A percentile compares a stretch with the other conserved stretches of the same genome.
These are phyloP conservation scores for Cosmia pyralina DNA, from an alignment of 2,888 invertebrate genomes.

Conservation along the genomic window DNA sequence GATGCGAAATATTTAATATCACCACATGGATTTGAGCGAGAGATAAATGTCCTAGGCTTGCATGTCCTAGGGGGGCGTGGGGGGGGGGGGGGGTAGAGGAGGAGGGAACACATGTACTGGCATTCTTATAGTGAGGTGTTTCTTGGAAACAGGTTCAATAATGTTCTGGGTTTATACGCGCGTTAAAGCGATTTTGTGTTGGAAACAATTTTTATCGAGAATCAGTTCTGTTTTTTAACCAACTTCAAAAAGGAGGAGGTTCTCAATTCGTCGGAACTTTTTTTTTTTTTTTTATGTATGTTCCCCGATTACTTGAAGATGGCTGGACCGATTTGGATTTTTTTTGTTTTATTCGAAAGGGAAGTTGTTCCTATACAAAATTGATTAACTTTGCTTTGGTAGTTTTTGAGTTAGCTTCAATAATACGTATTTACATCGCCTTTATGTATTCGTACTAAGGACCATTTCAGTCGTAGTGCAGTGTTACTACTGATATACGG, in stretches of 20 bases:
- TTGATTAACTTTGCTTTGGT: too few species aligned
- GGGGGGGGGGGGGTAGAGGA: too few species aligned
- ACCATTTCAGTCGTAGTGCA: neutral
- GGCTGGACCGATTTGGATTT: too few species aligned
- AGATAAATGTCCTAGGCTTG: constrained; percentile 51
- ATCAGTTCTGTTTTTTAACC: neutral
- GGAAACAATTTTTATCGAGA: neutral
- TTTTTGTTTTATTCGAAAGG: too few species aligned
- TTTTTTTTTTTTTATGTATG: too few species aligned
- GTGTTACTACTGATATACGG: neutral
- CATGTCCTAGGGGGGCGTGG: constrained; percentile 17
- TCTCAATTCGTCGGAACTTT: too few species aligned
- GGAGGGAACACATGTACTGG: constrained; percentile 29
- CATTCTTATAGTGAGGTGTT: constrained; percentile 41
- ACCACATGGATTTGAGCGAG: constrained; percentile 62
- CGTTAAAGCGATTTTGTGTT: constrained; percentile 12
- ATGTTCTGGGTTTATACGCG: constrained; percentile 24
- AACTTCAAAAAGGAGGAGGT: too few species aligned
- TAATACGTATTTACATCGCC: too few species aligned
- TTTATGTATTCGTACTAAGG: neutral
- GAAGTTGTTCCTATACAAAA: too few species aligned
- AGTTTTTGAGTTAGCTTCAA: too few species aligned
- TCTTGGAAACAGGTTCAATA: constrained; percentile 29
- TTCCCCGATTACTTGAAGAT: too few species aligned
- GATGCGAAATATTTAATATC: constrained; percentile 73